Percentiles rank a stretch among this genome's conserved stretches.
phyloP scores from a whole-genome alignment of 2,888 invertebrate species.

The Anodontia alba region DNA sequence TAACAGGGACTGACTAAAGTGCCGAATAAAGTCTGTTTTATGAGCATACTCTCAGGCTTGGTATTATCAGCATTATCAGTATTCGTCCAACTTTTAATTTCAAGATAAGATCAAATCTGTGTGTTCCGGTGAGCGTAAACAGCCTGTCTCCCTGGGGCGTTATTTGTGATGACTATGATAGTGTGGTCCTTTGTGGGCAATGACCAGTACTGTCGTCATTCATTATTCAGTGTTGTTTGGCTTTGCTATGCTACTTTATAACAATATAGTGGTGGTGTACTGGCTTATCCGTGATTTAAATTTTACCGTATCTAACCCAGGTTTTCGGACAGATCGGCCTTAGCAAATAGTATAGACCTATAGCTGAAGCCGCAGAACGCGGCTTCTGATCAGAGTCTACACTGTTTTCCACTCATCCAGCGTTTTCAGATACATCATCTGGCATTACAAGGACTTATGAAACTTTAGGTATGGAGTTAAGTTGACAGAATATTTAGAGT shows the following conservation, averaged over 20 bases:
- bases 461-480: no score
- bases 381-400: no score
- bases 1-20: no score
- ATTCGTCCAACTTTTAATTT: neutral
- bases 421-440: no score
- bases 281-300: neutral
- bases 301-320: neutral
- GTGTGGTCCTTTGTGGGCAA: neutral
- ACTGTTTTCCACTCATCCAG: no score
- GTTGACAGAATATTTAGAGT: no score
- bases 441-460: no score
- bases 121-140: neutral
- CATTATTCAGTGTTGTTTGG: constrained; percentile 8
- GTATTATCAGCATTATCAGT: neutral
- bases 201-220: neutral
- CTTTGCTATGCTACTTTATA: neutral
- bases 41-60: no score
- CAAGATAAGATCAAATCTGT: neutral
- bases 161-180: neutral
- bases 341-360: neutral
- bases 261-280: neutral
- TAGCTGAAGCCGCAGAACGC: no score
- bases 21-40: no score
- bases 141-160: neutral
- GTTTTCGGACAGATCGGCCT: neutral